Evolutionary conservation across 2,797 vertebrate species (phyloP).

Genomic region (Lutjanus campechanus): DNA sequence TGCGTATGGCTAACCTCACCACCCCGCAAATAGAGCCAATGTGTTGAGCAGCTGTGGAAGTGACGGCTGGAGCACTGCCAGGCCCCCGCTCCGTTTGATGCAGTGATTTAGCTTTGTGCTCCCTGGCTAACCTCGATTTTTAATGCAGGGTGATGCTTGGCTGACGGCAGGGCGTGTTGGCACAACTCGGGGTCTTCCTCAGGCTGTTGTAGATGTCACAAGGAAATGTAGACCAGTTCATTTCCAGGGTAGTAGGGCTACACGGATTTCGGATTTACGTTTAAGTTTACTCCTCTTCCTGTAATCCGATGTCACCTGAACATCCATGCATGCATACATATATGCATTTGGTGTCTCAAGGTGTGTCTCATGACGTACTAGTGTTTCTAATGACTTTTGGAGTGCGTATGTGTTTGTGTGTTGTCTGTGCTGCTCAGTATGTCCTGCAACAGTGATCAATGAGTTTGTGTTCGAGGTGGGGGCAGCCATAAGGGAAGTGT

Average conservation of each 20-base stretch:
- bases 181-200: slow-evolving; percentile 38
- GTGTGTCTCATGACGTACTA: background rate
- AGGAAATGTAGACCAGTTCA: slow-evolving; percentile 7
- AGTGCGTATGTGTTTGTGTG: slow-evolving; percentile 33
- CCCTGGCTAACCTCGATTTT: slow-evolving; percentile 59
- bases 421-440: slow-evolving; percentile 29
- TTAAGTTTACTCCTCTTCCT: background rate
- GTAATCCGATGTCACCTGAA: background rate
- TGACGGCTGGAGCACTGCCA: slow-evolving; percentile 66
- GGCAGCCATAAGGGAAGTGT: slow-evolving; percentile 48
- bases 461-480: slow-evolving; percentile 65
- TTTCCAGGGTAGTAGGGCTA: background rate
- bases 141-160: slow-evolving; percentile 50
- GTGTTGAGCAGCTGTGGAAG: slow-evolving; percentile 78
- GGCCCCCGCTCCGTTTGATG: slow-evolving; percentile 62
- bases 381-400: slow-evolving; percentile 16
- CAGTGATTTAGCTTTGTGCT: slow-evolving; percentile 69
- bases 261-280: slow-evolving; percentile 5
- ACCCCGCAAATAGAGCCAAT: slow-evolving; percentile 67
- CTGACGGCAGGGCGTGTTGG: slow-evolving; percentile 30
- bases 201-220: slow-evolving; percentile 13
- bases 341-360: background rate
- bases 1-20: slow-evolving; percentile 62
- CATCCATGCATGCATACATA: background rate
- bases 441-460: slow-evolving; percentile 72